Base-by-base conservation (phyloP, 2,113 vertebrate species). In the Tylochromis polylepis region DNA sequence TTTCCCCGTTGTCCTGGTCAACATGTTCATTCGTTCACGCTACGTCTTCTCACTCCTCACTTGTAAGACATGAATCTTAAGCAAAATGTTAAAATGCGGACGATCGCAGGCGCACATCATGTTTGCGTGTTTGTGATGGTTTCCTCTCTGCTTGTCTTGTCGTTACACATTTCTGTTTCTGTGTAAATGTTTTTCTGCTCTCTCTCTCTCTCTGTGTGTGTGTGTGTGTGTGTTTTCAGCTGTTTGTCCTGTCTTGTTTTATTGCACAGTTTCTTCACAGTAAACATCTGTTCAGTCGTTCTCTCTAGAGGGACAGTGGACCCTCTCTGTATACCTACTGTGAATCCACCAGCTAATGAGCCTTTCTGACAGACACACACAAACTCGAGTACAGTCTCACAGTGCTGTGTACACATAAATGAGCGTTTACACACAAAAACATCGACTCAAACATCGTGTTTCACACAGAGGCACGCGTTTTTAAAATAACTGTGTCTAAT, bases 281-380 rank as follows among this genome's bases (percentile, higher is more conserved):
- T 85, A 93, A 92, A 93, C 93, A 95, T 90, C 90, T 90, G 92
- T 87, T 93, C 85, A 67, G 62, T 36, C 18, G 55, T 77, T 81
- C 80, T 85, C 87, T 90, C 88, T 78, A 22, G 87, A 77, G 93
- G 92, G 78, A 92, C 86, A 59, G 60, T 81, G 87, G 88, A 89
- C 92, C 55, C 20, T 82, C 79, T 90, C 86, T 57, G 49, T 72
- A 5, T 67, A 89, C 91, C 92, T 85, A 87, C 90, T 85, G 93
- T 51, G 86, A 86, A 85, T 93, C 83, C 77, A 88, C 72, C 83
- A 65, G 87, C 90, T 94, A 95, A 95, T 94, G 88, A 95, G 89
- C 88, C 87, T 70, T 87, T 75, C 49, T 94, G 88, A 91, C 84
- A 85, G 83, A 84, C 65, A 41, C 79, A 84, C 82, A 86, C 18